Percentiles rank a stretch among this genome's conserved stretches.
Evolutionary conservation across 2,113 vertebrate species (phyloP).

Genomic region (Manacus vitellinus): DNA sequence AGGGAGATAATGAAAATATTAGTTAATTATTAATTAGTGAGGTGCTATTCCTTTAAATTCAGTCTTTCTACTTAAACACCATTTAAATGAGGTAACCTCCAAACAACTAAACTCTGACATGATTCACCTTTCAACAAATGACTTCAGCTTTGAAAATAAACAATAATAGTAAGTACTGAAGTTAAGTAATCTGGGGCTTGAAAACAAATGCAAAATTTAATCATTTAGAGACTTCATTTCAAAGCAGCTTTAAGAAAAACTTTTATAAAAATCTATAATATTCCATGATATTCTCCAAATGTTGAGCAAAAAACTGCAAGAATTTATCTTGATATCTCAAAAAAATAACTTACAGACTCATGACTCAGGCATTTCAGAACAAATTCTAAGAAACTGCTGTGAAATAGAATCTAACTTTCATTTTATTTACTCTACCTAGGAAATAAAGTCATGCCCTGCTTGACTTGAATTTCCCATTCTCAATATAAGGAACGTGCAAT

Average conservation of each 20-base stretch:
- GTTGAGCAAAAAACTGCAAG: not conserved
- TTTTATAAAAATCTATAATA: not conserved
- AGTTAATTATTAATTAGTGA: not conserved
- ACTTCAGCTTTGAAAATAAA: conserved; percentile 62
- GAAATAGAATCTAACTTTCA: not conserved
- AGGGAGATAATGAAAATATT: not conserved
- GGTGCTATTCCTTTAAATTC: not conserved
- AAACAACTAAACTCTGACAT: not conserved
- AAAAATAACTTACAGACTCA: not conserved
- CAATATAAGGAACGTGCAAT: not conserved
- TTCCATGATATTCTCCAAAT: not conserved
- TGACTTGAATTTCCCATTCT: not conserved
- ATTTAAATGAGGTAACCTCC: not conserved
- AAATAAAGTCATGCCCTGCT: not conserved
- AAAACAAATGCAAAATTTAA: conserved; percentile 17
- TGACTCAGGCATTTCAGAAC: not conserved
- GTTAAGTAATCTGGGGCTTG: conserved; percentile 21
- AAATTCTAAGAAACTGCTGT: not conserved
- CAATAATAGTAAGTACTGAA: not conserved
- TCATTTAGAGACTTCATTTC: not conserved
- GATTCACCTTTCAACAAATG: conserved; percentile 47
- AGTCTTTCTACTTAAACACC: not conserved
- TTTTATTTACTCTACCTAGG: not conserved
- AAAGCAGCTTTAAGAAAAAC: not conserved
- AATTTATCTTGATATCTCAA: not conserved